Conservation (phyloP, 1,140 invertebrate genomes). For the Apolygus lucorum region DNA sequence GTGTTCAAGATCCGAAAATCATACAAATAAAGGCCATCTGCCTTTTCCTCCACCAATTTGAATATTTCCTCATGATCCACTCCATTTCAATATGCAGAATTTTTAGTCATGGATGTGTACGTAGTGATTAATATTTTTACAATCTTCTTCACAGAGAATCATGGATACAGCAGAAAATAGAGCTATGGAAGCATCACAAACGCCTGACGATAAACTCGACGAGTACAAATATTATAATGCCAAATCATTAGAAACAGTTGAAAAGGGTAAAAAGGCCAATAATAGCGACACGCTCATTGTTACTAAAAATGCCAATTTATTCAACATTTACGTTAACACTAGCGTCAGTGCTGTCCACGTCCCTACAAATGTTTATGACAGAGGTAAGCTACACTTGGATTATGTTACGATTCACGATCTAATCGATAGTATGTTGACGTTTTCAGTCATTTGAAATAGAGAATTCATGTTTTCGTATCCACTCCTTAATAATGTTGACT, state of each 20-base stretch:
- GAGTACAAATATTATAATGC: conserved; percentile 62
- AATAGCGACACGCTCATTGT: conserved; percentile 47
- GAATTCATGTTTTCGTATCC: no score
- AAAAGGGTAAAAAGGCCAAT: conserved; percentile 19
- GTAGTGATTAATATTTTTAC: no score
- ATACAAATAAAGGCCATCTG: no score
- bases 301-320: conserved; percentile 65
- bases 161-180: conserved; percentile 71
- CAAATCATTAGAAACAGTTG: conserved; percentile 53
- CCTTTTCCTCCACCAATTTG: no score
- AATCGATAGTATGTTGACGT: no score
- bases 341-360: conserved; percentile 86
- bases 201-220: conserved; percentile 5
- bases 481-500: neutral
- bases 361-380: conserved; percentile 88
- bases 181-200: conserved; percentile 34
- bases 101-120: no score
- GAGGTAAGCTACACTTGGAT: conserved; percentile 71
- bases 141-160: conserved; percentile 55
- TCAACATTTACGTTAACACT: conserved; percentile 68
- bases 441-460: no score
- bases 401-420: no score
- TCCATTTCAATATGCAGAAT: no score
- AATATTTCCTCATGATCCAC: no score
- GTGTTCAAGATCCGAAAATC: no score